Base-by-base conservation (phyloP, 2,113 vertebrate genomes). In the Entomyzon cyanotis region DNA sequence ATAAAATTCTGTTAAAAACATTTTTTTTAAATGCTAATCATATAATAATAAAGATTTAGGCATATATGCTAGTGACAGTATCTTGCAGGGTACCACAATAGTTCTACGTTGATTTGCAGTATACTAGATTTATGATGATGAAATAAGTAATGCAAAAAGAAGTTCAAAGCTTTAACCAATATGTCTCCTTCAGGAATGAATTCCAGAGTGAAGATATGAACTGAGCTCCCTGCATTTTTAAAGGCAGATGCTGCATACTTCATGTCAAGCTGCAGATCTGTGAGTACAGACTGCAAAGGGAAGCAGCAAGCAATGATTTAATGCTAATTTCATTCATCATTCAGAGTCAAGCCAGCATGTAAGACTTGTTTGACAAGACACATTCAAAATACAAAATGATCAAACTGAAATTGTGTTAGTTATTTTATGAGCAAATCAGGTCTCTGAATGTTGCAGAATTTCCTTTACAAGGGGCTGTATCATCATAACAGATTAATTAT, bases 351-450 rank as follows among this genome's bases (percentile, higher is more conserved):
- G 86, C 78, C 69, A 79, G 27, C 37, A 80, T 77, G 76, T 91
- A 94, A 82, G 83, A 63, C 55, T 82, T 75, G 59, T 78, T 77
- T 87, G 91, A 96, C 75, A 94, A 92, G 75, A n/a, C n/a, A 65
- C 24, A 79, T 58, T 89, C 60, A 52, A 96, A 92, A 80, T 81
- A 93, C 77, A 88, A 88, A 95, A 89, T 88, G 65, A 95, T 95
- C 87, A 94, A 94, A 85, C 59, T 49, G 84, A 85, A 91, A 90
- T 21, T 56, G 33, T 91, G 89, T 78, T 67, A 86, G 67, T 87
- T 83, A 88, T 81, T 94, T 93, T 70, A 92, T 8, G 41, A 94
- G 74, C 16, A 92, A 93, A 95, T 76, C 37, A 49, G 33, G 30
- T 71, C 89, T 87, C 60, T 85, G 67, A 83, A 62, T 46, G 35